These are phyloP conservation scores for Bedellia somnulentella DNA, from an alignment of 2,888 invertebrate genomes.

Conservation along the genomic window DNA sequence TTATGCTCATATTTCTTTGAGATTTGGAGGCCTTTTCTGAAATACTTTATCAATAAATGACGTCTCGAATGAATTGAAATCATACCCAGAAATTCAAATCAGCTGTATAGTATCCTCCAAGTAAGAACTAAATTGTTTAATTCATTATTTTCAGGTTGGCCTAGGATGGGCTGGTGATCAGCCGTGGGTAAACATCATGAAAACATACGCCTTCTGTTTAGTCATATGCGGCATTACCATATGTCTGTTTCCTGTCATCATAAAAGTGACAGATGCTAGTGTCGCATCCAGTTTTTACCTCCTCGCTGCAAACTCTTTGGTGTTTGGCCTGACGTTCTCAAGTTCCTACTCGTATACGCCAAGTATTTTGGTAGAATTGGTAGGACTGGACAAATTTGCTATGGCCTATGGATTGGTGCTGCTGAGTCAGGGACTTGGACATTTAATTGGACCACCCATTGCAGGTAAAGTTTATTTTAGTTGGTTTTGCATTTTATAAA, in stretches of 20 bases:
- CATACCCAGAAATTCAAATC: too few species aligned
- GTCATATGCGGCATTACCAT: conserved; percentile 66
- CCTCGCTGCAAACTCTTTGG: conserved; percentile 56
- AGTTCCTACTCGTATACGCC: conserved; percentile 92
- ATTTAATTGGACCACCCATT: conserved; percentile 90
- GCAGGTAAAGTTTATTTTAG: conserved; percentile 77
- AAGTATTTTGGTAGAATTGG: conserved; percentile 85
- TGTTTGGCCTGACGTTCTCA: conserved; percentile 88
- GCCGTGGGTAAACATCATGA: conserved; percentile 80
- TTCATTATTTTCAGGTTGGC: conserved; percentile 63
- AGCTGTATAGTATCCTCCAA: too few species aligned
- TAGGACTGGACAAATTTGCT: conserved; percentile 88
- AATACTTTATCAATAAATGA: too few species aligned
- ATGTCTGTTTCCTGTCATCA: conserved; percentile 62
- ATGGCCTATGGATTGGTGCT: conserved; percentile 89
- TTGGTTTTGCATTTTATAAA: too few species aligned
- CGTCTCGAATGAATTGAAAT: too few species aligned
- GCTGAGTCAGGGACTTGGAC: conserved; percentile 90
- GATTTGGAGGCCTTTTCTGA: too few species aligned
- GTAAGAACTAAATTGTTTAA: too few species aligned
- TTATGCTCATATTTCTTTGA: too few species aligned
- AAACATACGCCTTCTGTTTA: conserved; percentile 81
- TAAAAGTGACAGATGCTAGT: conserved; percentile 27
- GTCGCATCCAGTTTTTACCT: conserved; percentile 47
- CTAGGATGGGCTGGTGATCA: conserved; percentile 90